Evolutionary conservation across 2,113 vertebrate genomes (phyloP), one percentile per base, ranked within the genome.

Genomic region (Mormyrus iriodes): DNA sequence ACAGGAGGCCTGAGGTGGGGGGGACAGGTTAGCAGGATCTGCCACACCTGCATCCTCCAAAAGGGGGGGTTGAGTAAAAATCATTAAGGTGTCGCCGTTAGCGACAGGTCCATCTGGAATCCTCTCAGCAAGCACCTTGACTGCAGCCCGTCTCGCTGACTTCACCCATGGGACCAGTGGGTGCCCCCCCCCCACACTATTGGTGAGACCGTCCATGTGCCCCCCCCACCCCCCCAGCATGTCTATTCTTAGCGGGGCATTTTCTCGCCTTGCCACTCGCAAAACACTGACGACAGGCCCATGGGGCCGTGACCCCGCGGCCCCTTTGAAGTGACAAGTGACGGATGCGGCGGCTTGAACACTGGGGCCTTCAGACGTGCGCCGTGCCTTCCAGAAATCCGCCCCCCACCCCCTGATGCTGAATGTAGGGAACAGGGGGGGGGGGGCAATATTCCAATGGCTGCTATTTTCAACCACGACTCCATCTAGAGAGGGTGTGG

Each of bases 321-420:
- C 92, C 89, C 88, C 93, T 94, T 94, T 95, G 93, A 94, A 94
- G 94, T 94, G 93, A 95, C 92, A 94, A 93, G 92, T 88, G 91
- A 95, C 91, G 90, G 93, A 94, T 91, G 92, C 86, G 89, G 69
- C 69, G 85, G 61, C 88, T 91, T 92, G 48, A 93, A 93, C 91
- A 90, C 46, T 88, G 93, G 94, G 39, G 91, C 91, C 92, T 92
- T 85, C 73, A 93, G 91, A 94, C 7, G 88, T 90, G 91, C 91
- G 87, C 91, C 93, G 92, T 88, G 88, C 92, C 90, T 93, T 94
- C 88, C 89, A 55, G 48, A 91, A 93, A 92, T 90, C 85, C 89
- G 46, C 51, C 24, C 88, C 89, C 90, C 76, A 17, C 88, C 48
- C 65, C 31, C 48, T 35, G 48, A 21, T 21, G n/a, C 58, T 79